Base-by-base conservation (phyloP, 2,888 invertebrate species). In the Drosophila dives region DNA sequence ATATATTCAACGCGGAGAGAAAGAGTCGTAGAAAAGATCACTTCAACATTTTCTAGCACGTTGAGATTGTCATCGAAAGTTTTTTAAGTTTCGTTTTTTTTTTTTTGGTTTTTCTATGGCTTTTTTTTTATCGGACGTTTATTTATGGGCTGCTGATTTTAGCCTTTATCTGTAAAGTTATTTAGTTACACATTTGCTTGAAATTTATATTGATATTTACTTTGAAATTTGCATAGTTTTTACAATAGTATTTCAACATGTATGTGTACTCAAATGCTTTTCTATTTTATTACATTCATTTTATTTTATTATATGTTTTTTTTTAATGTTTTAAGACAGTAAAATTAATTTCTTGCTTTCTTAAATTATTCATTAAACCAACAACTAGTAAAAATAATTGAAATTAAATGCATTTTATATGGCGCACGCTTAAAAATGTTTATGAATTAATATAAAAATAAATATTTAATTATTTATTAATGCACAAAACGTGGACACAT, bases 41-140 rank as follows among this genome's bases (percentile, higher is more conserved):
- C 38, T 56, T 71, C 65, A 77, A 64, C 68, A 77, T 77, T 77
- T 64, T 59, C 72, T 53, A 26, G 51, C 67, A 42, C 72, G 49
- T 40, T 53, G 59, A 50, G 72, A 68, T 60, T 69, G 59, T 68
- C 49, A 50, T 58, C 53, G 36, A 49, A 59, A 72, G 54, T 45
- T 61, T 66, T 66, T 73, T 58, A 54, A 58, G 54, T 54, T 55
- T 50, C 7, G 26, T 29, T 29, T 49, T 49, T 49, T 64, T 23
- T 29, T 32, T 58, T 51, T 23, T 23, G 23, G 38, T 64, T 64
- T 64, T 48, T 17, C 10, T 26, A 38, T 17, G 11, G n/a, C 33
- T 11, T 17, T 50, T 17, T 50, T 66, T 23, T 64, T 12, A 38
- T 54, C 42, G 29, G 29, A 50, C 59, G 48, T 32, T 55, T 64